Conservation (phyloP, 1,140 invertebrate genomes). For the Nomia melanderi region DNA sequence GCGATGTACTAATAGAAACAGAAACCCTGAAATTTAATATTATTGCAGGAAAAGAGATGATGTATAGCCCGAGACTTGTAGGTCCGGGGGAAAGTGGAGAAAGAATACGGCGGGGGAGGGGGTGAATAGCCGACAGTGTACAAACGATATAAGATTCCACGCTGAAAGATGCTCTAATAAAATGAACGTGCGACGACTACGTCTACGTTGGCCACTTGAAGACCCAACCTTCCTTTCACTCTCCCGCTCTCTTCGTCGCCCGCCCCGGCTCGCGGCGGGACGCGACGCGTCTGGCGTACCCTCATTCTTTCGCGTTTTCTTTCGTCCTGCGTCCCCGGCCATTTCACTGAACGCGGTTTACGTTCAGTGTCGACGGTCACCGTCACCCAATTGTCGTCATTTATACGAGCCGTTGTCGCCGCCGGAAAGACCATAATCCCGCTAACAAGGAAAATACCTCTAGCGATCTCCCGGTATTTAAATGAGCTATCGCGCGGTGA, state of each 20-base stretch:
- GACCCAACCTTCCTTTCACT: constrained; percentile 62
- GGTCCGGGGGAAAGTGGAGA: not conserved
- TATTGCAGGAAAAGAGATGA: constrained; percentile 20
- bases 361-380: constrained; percentile 31
- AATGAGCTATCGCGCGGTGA: no score
- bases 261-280: constrained; percentile 20
- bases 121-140: constrained; percentile 71
- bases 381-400: constrained; percentile 23
- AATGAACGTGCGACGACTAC: constrained; percentile 64
- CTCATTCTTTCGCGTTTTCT: constrained; percentile 33
- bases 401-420: constrained; percentile 2
- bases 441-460: no score
- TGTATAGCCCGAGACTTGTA: constrained; percentile 25
- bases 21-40: constrained; percentile 33
- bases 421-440: not conserved
- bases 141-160: constrained; percentile 74
- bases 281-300: constrained; percentile 34
- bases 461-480: no score
- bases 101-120: constrained; percentile 43
- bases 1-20: constrained; percentile 12
- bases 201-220: constrained; percentile 67
- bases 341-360: constrained; percentile 65
- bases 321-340: constrained; percentile 34
- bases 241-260: constrained; percentile 63
- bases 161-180: constrained; percentile 75